phyloP scores from a whole-genome alignment of 2,797 vertebrate species.

The Pseudopleuronectes americanus region DNA sequence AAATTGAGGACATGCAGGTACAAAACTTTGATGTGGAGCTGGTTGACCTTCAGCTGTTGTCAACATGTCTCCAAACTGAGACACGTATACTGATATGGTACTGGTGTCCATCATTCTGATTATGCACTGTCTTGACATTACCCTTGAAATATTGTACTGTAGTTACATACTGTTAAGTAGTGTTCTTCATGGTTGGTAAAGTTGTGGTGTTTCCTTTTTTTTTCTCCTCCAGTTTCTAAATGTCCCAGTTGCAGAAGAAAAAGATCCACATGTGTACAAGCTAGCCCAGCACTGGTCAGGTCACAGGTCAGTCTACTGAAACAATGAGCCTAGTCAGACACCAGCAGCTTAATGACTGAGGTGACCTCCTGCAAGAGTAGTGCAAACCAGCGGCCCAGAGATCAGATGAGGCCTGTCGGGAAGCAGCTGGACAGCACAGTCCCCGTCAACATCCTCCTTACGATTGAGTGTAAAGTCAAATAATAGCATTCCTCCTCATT shows the following conservation, averaged over 20 bases:
- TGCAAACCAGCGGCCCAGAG: constrained; percentile 17
- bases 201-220: neutral
- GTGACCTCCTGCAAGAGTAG: constrained; percentile 11
- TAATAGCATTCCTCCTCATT: neutral
- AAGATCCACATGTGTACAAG: neutral
- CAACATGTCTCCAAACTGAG: neutral
- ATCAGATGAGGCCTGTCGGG: constrained; percentile 11
- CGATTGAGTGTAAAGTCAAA: neutral
- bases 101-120: neutral
- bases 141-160: neutral
- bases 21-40: neutral
- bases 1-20: neutral
- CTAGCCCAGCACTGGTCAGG: neutral
- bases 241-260: neutral
- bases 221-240: too few relatives aligned
- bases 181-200: neutral
- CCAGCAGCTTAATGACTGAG: constrained; percentile 1
- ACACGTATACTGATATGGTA: too few relatives aligned
- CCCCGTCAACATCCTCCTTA: neutral
- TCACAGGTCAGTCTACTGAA: constrained; percentile 19
- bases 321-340: constrained; percentile 1
- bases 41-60: neutral
- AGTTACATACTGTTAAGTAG: neutral
- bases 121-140: neutral
- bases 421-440: neutral